Evolutionary conservation across 1,140 invertebrate species (phyloP).

Genomic region (Drosophila virilis): DNA sequence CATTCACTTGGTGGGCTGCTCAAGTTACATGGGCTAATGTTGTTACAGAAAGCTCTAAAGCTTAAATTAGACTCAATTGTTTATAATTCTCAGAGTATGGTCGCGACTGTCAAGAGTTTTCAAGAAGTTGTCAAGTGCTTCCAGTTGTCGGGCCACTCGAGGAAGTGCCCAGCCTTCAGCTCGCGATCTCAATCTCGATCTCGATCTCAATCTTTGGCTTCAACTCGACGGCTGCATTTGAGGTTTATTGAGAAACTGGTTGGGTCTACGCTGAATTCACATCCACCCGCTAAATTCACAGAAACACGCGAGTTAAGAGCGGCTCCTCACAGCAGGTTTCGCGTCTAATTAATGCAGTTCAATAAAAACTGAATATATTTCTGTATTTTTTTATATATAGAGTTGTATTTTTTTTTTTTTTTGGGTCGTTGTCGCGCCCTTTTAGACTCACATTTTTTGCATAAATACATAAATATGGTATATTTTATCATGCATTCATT

Average conservation of each 20-base stretch:
- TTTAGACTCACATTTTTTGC: slow-evolving; percentile 54
- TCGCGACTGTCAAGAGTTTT: slow-evolving; percentile 7
- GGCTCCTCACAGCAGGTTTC: slow-evolving; percentile 61
- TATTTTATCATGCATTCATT: slow-evolving; percentile 29
- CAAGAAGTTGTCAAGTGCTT: slow-evolving; percentile 57
- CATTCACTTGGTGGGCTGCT: slow-evolving; percentile 52
- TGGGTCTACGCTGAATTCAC: background rate
- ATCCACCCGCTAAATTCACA: slow-evolving; percentile 58
- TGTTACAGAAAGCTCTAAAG: slow-evolving; percentile 56
- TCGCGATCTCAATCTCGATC: slow-evolving; percentile 25
- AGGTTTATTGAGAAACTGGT: slow-evolving; percentile 47
- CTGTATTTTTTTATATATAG: background rate
- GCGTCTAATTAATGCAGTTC: slow-evolving; percentile 70
- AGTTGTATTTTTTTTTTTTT: slow-evolving; percentile 15
- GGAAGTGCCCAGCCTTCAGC: slow-evolving; percentile 59
- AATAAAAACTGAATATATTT: slow-evolving; percentile 36
- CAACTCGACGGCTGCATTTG: slow-evolving; percentile 3
- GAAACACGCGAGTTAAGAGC: slow-evolving; percentile 19
- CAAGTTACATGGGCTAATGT: slow-evolving; percentile 65
- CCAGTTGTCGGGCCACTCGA: slow-evolving; percentile 43
- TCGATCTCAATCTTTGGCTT: slow-evolving; percentile 24
- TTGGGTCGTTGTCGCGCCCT: slow-evolving; percentile 62
- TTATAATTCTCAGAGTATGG: slow-evolving; percentile 62
- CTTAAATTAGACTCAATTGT: slow-evolving; percentile 81
- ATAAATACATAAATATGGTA: slow-evolving; percentile 68